These are phyloP conservation scores for Conistra vaccinii DNA, from an alignment of 2,888 invertebrate species.

Conservation along the genomic window DNA sequence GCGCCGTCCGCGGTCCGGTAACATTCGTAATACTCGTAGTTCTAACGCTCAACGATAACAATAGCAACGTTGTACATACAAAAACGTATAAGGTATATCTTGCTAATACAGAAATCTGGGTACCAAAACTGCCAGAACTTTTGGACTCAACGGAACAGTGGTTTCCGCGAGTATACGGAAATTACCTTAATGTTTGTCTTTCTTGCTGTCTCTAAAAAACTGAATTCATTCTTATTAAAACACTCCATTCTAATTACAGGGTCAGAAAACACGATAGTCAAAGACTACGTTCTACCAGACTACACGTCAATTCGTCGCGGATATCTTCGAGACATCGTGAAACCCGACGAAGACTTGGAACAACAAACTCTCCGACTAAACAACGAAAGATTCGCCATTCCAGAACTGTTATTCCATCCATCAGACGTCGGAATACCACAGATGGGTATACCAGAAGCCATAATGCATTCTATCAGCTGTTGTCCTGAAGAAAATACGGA, in stretches of 20 bases:
- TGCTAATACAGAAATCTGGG: not conserved
- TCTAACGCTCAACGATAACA: not conserved
- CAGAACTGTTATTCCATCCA: slow-evolving; percentile 98
- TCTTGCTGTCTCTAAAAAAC: not conserved
- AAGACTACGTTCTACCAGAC: slow-evolving; percentile 99
- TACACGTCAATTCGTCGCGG: slow-evolving; percentile 97
- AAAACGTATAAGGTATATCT: not conserved
- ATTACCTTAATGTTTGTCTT: not conserved
- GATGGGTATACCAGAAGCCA: slow-evolving; percentile 98
- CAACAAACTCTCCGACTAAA: slow-evolving; percentile 96
- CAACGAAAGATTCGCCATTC: slow-evolving; percentile 98
- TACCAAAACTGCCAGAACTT: not conserved
- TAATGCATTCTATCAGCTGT: slow-evolving; percentile 93
- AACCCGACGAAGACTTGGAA: slow-evolving; percentile 88
- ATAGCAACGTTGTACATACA: not conserved
- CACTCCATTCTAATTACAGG: slow-evolving; percentile 72
- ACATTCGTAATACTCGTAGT: not conserved
- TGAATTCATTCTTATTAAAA: not conserved
- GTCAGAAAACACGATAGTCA: slow-evolving; percentile 93
- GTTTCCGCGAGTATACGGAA: not conserved
- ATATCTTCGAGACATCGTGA: slow-evolving; percentile 86
- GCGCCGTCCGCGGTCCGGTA: not conserved
- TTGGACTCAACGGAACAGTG: not conserved
- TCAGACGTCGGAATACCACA: slow-evolving; percentile 97
- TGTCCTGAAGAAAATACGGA: slow-evolving; percentile 94